Conservation (phyloP, 2,113 vertebrate genomes). For the Eonycteris spelaea region DNA sequence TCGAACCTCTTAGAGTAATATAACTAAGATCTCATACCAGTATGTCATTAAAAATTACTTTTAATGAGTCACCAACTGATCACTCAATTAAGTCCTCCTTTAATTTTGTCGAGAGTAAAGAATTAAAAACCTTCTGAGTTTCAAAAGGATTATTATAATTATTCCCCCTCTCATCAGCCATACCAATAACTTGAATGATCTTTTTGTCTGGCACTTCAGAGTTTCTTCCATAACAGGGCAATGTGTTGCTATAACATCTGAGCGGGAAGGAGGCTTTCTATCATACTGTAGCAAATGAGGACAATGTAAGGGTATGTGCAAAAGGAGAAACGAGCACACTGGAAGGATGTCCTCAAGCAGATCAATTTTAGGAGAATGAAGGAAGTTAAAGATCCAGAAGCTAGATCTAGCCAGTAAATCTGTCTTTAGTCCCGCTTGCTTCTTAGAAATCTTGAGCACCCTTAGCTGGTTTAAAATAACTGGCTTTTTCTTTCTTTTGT, state of each 20-base stretch:
- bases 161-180: background rate
- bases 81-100: constrained; percentile 9
- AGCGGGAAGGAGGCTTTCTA: background rate
- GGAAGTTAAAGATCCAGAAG: background rate
- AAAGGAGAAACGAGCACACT: background rate
- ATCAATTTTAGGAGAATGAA: background rate
- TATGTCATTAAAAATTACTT: background rate
- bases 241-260: background rate
- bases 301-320: background rate
- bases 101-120: constrained; percentile 13
- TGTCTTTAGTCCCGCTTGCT: background rate
- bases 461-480: background rate
- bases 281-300: background rate
- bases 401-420: background rate
- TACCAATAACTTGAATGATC: background rate
- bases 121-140: constrained; percentile 9
- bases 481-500: background rate
- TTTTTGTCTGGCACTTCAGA: background rate
- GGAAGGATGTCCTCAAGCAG: background rate
- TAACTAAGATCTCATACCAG: constrained; percentile 23
- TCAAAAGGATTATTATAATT: background rate
- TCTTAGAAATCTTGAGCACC: background rate
- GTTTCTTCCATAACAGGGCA: background rate
- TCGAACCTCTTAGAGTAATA: background rate
- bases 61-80: constrained; percentile 13